phyloP scores from a whole-genome alignment of 2,888 invertebrate species.

The Malachius bipustulatus region DNA sequence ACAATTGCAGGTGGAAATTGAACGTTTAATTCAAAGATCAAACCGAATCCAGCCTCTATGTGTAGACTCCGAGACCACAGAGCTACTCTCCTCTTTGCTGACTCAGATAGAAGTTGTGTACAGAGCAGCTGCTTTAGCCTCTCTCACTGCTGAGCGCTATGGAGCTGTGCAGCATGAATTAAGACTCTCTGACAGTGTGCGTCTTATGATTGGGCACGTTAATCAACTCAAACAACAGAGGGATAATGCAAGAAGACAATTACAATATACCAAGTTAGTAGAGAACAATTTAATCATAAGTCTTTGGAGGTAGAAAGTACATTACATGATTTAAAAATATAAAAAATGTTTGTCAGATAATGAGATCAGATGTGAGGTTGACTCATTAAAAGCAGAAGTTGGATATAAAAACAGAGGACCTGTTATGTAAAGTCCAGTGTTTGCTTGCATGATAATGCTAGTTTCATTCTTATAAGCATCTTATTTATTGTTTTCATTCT shows the following conservation, averaged over 20 bases:
- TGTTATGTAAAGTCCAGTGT: too few species aligned
- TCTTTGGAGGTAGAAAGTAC: too few species aligned
- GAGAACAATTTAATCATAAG: too few species aligned
- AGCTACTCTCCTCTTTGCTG: slow-evolving; percentile 40
- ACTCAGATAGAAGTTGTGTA: slow-evolving; percentile 37
- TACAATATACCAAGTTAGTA: slow-evolving; percentile 45
- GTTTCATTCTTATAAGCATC: too few species aligned
- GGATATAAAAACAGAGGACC: too few species aligned
- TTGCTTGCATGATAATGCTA: too few species aligned
- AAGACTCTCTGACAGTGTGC: slow-evolving; percentile 43
- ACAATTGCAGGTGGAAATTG: slow-evolving; percentile 41
- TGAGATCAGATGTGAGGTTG: too few species aligned
- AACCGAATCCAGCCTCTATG: slow-evolving; percentile 39
- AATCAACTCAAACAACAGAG: slow-evolving; percentile 43
- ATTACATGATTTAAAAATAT: too few species aligned
- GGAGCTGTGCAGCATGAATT: slow-evolving; percentile 49
- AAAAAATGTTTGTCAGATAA: too few species aligned
- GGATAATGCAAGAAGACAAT: slow-evolving; percentile 43
- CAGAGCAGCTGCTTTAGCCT: slow-evolving; percentile 30
- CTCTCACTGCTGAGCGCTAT: slow-evolving; percentile 35
- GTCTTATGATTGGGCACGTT: slow-evolving; percentile 46
- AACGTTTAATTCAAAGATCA: slow-evolving; percentile 34
- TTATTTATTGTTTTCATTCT: too few species aligned
- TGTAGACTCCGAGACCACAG: slow-evolving; percentile 40
- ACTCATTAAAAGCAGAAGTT: too few species aligned